Conservation (phyloP, 2,888 invertebrate genomes). For the Dynastes maya region DNA sequence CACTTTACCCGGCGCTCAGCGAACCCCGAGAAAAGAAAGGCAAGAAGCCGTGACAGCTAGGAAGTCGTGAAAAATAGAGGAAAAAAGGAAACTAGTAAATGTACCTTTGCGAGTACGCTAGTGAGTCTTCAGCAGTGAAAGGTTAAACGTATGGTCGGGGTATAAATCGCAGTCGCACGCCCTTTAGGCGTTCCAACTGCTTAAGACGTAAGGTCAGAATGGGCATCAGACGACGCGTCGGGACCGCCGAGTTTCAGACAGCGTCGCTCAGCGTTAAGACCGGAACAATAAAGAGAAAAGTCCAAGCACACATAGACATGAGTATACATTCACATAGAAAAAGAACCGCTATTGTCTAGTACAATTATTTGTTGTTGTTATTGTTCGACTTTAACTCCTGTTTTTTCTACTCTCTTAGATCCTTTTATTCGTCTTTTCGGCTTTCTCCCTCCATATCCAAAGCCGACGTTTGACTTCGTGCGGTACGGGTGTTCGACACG, state of each 20-base stretch:
- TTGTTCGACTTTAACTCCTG: conserved; percentile 24
- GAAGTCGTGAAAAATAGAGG: not conserved
- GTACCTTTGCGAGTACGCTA: conserved; percentile 13
- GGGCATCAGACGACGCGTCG: conserved; percentile 51
- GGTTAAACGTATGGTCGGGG: conserved; percentile 44
- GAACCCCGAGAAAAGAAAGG: conserved; percentile 22
- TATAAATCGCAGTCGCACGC: conserved; percentile 42
- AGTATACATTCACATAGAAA: not conserved
- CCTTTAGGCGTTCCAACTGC: conserved; percentile 48
- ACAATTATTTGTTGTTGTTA: conserved; percentile 50
- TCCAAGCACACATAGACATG: not conserved
- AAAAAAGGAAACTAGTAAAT: conserved; percentile 37
- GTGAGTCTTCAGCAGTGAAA: conserved; percentile 23
- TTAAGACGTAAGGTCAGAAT: conserved; percentile 52
- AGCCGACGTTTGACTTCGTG: conserved; percentile 16
- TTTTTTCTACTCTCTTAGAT: conserved; percentile 8
- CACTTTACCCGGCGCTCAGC: conserved; percentile 16
- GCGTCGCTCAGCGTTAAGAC: conserved; percentile 22
- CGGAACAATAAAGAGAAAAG: conserved; percentile 46
- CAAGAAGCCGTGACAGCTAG: conserved; percentile 26
- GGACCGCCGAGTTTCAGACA: conserved; percentile 39
- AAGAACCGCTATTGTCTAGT: conserved; percentile 46
- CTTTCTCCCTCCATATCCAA: not conserved
- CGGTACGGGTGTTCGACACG: conserved; percentile 25
- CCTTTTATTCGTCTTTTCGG: conserved; percentile 2